phyloP scores from a whole-genome alignment of 1,140 invertebrate genomes.

The Spodoptera frugiperda region DNA sequence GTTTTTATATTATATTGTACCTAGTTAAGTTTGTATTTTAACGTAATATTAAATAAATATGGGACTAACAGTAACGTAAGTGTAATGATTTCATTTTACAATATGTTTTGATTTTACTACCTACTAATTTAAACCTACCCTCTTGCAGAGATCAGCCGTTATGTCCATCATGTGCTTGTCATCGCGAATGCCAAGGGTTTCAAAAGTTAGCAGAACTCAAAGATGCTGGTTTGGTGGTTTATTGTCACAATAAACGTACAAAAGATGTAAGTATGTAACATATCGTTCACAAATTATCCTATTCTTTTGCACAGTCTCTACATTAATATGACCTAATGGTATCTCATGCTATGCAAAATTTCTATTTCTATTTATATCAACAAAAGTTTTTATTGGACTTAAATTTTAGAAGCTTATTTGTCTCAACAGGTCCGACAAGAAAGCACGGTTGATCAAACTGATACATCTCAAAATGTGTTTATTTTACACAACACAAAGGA shows the following conservation, averaged over 20 bases:
- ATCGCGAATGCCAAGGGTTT: constrained; percentile 51
- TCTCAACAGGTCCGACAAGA: constrained; percentile 21
- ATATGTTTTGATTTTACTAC: not conserved
- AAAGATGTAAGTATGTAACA: constrained; percentile 46
- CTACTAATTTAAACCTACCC: not conserved
- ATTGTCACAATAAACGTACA: constrained; percentile 45
- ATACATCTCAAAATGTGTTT: constrained; percentile 47
- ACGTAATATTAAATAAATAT: not conserved
- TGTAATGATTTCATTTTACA: not conserved
- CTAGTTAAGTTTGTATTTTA: not conserved
- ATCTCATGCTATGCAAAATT: no score
- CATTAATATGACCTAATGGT: no score
- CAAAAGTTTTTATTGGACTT: no score
- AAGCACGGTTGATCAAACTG: not conserved
- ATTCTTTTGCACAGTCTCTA: no score
- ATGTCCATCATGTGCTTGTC: constrained; percentile 57
- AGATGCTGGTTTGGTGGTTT: constrained; percentile 56
- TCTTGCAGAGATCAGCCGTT: not conserved
- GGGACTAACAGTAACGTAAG: constrained; percentile 6
- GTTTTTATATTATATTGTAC: constrained; percentile 4
- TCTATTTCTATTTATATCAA: no score
- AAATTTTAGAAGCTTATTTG: no score
- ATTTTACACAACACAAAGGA: constrained; percentile 62
- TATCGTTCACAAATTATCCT: not conserved
- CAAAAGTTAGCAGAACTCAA: constrained; percentile 55